Evolutionary conservation across 2,113 vertebrate genomes (phyloP).

Genomic region (Onychostruthus taczanowskii): DNA sequence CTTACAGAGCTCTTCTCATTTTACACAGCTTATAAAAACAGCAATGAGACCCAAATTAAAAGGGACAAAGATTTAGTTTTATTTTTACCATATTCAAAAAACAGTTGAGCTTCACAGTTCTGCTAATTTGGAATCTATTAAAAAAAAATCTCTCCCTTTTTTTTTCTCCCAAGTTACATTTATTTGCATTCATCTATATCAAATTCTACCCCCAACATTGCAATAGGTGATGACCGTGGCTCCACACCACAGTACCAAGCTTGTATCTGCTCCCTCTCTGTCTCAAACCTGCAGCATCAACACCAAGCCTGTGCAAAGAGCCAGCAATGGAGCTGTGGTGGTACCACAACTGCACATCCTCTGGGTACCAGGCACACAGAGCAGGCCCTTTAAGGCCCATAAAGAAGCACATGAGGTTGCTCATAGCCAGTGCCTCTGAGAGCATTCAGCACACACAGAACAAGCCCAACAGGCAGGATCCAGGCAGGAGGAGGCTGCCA

Average conservation of each 20-base stretch:
- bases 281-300: neutral
- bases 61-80: neutral
- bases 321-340: neutral
- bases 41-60: neutral
- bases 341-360: neutral
- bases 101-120: neutral
- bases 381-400: neutral
- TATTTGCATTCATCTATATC: neutral
- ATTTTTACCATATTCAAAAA: neutral
- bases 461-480: neutral
- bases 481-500: neutral
- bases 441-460: neutral
- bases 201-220: neutral
- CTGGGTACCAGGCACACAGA: neutral
- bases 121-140: neutral
- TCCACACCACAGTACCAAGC: neutral
- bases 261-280: neutral
- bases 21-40: neutral
- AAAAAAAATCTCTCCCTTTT: neutral
- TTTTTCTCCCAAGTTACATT: neutral
- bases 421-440: neutral
- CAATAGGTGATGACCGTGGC: neutral
- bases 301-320: neutral
- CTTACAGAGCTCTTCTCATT: neutral
- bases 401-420: neutral